Evolutionary conservation across 2,888 invertebrate genomes (phyloP), one percentile per base, ranked within the genome.

Genomic region (Rhagonycha lutea): DNA sequence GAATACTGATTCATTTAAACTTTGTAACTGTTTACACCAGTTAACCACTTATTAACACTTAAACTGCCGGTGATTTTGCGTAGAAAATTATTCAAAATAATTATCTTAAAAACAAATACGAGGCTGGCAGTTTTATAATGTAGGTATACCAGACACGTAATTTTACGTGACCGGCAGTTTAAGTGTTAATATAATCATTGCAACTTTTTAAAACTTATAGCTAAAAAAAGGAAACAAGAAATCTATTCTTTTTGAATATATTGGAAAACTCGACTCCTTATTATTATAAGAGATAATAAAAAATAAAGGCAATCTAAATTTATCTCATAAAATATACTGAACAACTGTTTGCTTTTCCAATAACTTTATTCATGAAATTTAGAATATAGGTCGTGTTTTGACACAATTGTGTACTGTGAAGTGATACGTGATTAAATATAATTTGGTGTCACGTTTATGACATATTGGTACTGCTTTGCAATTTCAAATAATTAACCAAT

Each of bases 371-470:
- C 69, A 69, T 69, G 69, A 23, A 69, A 69, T 69, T 69, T 69
- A 28, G 28, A 14, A n/a, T 47, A 47, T 47, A 24, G 18, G 14
- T n/a, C 69, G 12, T 28, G n/a, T 69, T 70, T 70, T 62, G 61
- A 29, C 62, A 70, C 28, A 72, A 72, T 72, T 72, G 65, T 72
- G 65, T 67, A 32, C n/a, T 67, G 71, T 72, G 71, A 72, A 65
- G 65, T 47, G 65, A 67, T 18, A 67, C 47, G 47, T 65, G 23
- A 65, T 65, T 65, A 65, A 65, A 72, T 72, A 72, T 47, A 72
- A 72, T 65, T 72, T 72, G 71, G 60, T 72, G 65, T 72, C 71
- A 65, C 71, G n/a, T 32, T 72, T 60, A 72, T 63, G 60, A 72
- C 71, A 67, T 29, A 70, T 62, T 70, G 28, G 14, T 24, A 61